Evolutionary conservation across 2,888 invertebrate species (phyloP).

Genomic region (Thymelicus lineola): DNA sequence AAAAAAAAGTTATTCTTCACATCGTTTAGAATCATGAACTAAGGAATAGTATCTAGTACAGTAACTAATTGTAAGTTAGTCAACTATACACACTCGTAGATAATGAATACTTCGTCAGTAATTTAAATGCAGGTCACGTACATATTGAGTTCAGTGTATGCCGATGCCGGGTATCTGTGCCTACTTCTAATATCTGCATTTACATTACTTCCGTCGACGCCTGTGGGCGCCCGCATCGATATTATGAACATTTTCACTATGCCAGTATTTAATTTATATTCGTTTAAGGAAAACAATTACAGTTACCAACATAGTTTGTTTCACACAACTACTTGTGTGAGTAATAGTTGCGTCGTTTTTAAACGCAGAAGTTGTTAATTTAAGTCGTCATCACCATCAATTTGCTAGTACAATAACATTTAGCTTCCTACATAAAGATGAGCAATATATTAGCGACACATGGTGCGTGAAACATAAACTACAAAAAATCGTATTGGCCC

Average conservation of each 20-base stretch:
- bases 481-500: too few species aligned
- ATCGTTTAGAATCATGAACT: background rate
- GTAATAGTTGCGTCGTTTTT: background rate
- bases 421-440: too few species aligned
- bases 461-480: too few species aligned
- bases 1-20: too few species aligned
- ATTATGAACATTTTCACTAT: constrained; percentile 57
- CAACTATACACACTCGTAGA: constrained; percentile 6
- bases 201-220: constrained; percentile 70
- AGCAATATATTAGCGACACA: too few species aligned
- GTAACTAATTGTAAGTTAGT: constrained; percentile 5
- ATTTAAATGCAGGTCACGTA: constrained; percentile 64
- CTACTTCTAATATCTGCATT: constrained; percentile 61
- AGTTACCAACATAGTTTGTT: background rate
- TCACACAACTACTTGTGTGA: background rate
- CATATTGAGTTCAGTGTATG: constrained; percentile 65
- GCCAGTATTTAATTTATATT: constrained; percentile 30
- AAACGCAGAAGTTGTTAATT: too few species aligned
- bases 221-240: constrained; percentile 77
- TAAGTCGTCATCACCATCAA: background rate
- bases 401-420: background rate
- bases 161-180: constrained; percentile 52
- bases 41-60: background rate
- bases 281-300: constrained; percentile 20
- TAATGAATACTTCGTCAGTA: constrained; percentile 36